Evolutionary conservation across 1,140 invertebrate species (phyloP), one percentile per base, ranked within the genome.

Genomic region (Magallana angulata): DNA sequence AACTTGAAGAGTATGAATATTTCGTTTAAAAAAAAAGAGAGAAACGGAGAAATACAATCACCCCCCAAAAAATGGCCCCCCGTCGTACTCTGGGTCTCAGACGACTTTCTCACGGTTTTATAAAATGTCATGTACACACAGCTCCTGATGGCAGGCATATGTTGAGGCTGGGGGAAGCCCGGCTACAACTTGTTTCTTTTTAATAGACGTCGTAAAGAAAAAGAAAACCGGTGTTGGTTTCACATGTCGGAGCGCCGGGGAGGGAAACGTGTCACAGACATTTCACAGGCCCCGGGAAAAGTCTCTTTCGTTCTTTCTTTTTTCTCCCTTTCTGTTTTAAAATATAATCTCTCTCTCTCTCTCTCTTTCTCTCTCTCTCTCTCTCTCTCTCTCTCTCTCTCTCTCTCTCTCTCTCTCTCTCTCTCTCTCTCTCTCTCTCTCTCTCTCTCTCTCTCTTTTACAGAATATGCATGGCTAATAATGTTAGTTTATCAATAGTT

Each of bases 91-190:
- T 9, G 6, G 24, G 36, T 71, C 68, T 30, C 68, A 12, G 68
- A 30, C 18, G 18, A 71, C 68, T 71, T 71, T 71, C 68, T 71
- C 68, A 71, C 68, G 68, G 68, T 71, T 24, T 71, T 71, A 30
- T 7, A 12, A 71, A 71, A 71, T 71, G 68, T 71, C 68, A 71
- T 71, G 68, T 71, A 36, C 24, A 71, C 36, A 36, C 68, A 18
- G 36, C 68, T 71, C 68, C 68, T 71, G 68, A 71, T 71, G 68
- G 24, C 68, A 30, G 68, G 36, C 68, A 71, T 71, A 71, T 71
- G 68, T n/a, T 12, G 60, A 62, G 60, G 24, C 68, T 30, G 68
- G 68, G 68, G 68, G 68, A 71, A 71, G 36, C 30, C 68, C 18
- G 24, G 24, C 68, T 36, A 71, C 68, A 71, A 71, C 68, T 71